These are phyloP conservation scores for Lynx canadensis DNA, from an alignment of 2,113 vertebrate genomes.

Conservation along the genomic window DNA sequence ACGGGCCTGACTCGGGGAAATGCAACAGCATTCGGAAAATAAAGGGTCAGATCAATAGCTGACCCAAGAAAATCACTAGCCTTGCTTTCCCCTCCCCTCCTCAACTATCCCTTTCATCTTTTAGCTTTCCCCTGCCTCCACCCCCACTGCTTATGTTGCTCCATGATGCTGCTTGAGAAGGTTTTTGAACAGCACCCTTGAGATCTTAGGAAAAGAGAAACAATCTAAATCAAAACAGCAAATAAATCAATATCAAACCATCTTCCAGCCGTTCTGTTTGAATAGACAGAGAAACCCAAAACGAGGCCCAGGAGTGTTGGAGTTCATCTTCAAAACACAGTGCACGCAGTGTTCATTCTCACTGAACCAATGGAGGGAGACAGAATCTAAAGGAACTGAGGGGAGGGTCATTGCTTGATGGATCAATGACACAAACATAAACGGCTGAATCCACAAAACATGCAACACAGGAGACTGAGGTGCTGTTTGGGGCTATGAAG, in stretches of 20 bases:
- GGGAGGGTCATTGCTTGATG: background rate
- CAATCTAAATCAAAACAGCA: background rate
- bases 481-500: background rate
- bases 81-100: background rate
- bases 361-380: background rate
- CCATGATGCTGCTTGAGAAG: background rate
- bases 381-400: background rate
- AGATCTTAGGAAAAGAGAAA: constrained; percentile 39
- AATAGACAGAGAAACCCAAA: background rate
- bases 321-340: constrained; percentile 36
- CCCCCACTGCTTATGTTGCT: background rate
- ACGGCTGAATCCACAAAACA: accelerated
- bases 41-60: background rate
- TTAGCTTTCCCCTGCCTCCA: background rate
- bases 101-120: background rate
- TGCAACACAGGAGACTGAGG: accelerated
- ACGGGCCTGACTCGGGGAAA: background rate
- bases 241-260: background rate
- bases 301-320: background rate
- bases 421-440: background rate
- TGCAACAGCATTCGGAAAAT: background rate
- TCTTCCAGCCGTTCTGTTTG: constrained; percentile 6
- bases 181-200: background rate
- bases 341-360: background rate
- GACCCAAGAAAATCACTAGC: background rate